Conservation (phyloP, 2,797 vertebrate species). For the Tolypeutes matacus region DNA sequence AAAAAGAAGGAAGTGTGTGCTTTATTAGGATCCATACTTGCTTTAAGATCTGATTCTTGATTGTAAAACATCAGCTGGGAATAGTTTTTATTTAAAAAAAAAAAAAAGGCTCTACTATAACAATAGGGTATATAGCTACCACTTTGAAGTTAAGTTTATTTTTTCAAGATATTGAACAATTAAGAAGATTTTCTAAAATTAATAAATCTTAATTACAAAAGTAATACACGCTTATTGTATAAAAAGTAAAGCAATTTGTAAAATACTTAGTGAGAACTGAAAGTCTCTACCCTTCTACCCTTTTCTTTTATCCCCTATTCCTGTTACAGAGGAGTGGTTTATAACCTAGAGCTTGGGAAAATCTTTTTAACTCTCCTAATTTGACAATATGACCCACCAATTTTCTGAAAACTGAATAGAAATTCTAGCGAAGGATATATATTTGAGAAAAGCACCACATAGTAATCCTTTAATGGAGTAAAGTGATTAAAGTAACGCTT, state of each 20-base stretch:
- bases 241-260: neutral
- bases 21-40: neutral
- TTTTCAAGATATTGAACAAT: conserved; percentile 18
- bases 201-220: neutral
- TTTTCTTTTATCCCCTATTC: neutral
- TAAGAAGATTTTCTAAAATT: neutral
- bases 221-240: neutral
- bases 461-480: neutral
- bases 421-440: neutral
- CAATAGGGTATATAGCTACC: neutral
- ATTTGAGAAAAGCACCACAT: neutral
- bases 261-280: neutral
- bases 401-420: neutral
- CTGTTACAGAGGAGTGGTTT: neutral
- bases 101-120: neutral
- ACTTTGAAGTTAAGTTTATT: neutral
- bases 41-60: neutral
- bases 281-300: neutral
- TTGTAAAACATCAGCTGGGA: neutral
- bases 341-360: neutral
- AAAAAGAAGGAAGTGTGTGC: neutral
- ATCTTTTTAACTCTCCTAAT: neutral
- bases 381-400: neutral
- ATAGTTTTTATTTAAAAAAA: neutral
- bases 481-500: neutral